These are phyloP conservation scores for Scolopax bukidnonensis DNA, from an alignment of 2,797 vertebrate species.

Conservation along the genomic window DNA sequence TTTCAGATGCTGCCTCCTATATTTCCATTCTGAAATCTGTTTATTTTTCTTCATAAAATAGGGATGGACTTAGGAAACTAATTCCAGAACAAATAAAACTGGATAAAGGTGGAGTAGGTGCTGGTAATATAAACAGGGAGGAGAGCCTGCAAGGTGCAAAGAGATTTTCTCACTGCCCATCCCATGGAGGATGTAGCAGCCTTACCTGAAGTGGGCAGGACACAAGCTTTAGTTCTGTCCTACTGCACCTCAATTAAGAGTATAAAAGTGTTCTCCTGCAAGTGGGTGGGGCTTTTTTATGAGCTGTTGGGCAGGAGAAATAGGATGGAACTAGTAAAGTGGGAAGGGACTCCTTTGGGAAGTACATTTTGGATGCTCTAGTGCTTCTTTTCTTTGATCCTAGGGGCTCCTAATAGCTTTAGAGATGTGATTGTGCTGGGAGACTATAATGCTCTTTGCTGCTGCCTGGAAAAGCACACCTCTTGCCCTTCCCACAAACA, in stretches of 20 bases:
- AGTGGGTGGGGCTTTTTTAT: background rate
- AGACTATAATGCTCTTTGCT: background rate
- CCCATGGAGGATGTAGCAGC: background rate
- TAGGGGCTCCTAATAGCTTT: background rate
- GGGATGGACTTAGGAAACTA: background rate
- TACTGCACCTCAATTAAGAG: background rate
- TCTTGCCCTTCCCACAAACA: constrained; percentile 16
- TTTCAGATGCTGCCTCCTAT: constrained; percentile 12
- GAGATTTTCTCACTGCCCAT: background rate
- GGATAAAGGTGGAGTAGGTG: background rate
- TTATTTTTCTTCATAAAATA: constrained; percentile 41
- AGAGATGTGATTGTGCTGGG: constrained; percentile 8
- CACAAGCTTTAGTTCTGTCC: background rate
- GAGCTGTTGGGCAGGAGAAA: background rate
- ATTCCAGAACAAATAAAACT: constrained; percentile 28
- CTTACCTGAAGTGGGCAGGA: background rate
- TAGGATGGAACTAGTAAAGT: background rate
- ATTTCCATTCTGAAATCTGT: constrained; percentile 1
- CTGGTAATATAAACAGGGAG: background rate
- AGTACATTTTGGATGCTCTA: background rate
- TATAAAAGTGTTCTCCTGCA: background rate
- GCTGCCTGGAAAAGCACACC: background rate
- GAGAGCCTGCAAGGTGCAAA: background rate
- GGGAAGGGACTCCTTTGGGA: background rate
- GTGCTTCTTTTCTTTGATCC: background rate